phyloP scores from a whole-genome alignment of 2,797 vertebrate species.

The Thunnus albacares region DNA sequence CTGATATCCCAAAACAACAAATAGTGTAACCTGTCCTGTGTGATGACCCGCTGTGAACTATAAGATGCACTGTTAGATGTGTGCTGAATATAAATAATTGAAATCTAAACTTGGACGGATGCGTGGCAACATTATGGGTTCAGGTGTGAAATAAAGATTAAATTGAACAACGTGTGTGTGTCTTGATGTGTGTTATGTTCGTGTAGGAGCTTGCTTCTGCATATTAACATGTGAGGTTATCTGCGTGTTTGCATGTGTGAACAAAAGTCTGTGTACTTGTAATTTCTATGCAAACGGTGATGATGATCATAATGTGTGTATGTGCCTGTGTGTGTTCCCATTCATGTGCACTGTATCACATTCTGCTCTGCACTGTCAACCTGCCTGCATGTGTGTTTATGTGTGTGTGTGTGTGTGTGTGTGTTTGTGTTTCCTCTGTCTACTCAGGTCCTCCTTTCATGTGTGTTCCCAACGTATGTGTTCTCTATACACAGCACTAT shows the following conservation, averaged over 20 bases:
- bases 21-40: not conserved
- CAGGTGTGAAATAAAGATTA: constrained; percentile 8
- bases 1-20: not conserved
- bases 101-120: constrained; percentile 16
- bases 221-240: constrained; percentile 5
- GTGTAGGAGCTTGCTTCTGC: not conserved
- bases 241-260: not conserved
- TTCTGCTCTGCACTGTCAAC: constrained; percentile 19
- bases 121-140: not conserved
- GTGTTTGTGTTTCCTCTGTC: constrained; percentile 17
- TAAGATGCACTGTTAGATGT: not conserved
- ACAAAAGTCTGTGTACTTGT: constrained; percentile 31
- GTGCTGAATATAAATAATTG: constrained; percentile 5
- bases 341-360: constrained; percentile 28
- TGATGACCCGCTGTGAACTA: not conserved
- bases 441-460: constrained; percentile 85
- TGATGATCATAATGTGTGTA: constrained; percentile 30
- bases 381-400: constrained; percentile 42
- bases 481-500: constrained; percentile 97
- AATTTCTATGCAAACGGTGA: not conserved
- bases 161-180: constrained; percentile 24
- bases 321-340: constrained; percentile 56
- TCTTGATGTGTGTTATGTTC: not conserved
- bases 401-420: not conserved
- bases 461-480: constrained; percentile 87